Conservation (phyloP, 2,113 vertebrate genomes). For the Rhinichthys klamathensis region DNA sequence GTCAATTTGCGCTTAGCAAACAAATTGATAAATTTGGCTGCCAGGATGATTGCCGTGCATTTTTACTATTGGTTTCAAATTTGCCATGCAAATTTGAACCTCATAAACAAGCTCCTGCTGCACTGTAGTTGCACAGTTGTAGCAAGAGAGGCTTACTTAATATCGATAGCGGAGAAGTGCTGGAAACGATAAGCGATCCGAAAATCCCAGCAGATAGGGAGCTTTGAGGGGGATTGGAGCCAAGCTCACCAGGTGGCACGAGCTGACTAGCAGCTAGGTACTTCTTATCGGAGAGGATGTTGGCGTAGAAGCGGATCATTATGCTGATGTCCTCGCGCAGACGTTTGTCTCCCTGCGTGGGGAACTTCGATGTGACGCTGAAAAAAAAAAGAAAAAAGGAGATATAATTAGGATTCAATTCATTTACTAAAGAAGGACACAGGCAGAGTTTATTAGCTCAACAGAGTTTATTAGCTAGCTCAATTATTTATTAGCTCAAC, state of each 20-base stretch:
- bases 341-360: constrained; percentile 90
- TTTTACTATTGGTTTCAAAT: constrained; percentile 68
- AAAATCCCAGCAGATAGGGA: constrained; percentile 80
- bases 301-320: constrained; percentile 95
- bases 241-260: constrained; percentile 91
- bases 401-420: neutral
- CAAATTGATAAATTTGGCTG: constrained; percentile 55
- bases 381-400: constrained; percentile 38
- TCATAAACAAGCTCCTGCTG: constrained; percentile 69
- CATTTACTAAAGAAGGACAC: neutral
- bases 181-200: constrained; percentile 83
- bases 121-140: constrained; percentile 60
- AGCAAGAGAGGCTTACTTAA: constrained; percentile 78
- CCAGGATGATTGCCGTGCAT: constrained; percentile 53
- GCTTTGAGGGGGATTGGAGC: constrained; percentile 76
- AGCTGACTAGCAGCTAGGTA: constrained; percentile 94
- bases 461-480: no score
- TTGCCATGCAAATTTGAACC: constrained; percentile 70
- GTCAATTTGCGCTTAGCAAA: constrained; percentile 57
- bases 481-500: no score
- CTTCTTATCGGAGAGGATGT: constrained; percentile 98
- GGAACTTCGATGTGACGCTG: constrained; percentile 89
- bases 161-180: constrained; percentile 80
- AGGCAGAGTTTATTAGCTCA: neutral
- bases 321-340: constrained; percentile 96